phyloP scores from a whole-genome alignment of 1,140 invertebrate species.

The Tyrophagus putrescentiae region DNA sequence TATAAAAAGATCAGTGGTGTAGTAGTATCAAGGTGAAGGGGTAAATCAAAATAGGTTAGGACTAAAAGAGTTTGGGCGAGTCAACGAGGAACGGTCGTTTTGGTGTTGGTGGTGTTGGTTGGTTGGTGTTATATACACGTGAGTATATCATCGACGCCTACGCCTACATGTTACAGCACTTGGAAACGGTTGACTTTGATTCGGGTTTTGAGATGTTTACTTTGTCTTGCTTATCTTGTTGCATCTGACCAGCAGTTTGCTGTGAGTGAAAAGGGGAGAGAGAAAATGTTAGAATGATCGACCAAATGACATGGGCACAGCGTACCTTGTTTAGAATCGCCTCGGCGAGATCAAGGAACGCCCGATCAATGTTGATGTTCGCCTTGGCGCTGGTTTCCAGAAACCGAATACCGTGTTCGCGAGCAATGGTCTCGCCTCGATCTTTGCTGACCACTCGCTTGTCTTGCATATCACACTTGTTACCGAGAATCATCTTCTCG shows the following conservation, averaged over 20 bases:
- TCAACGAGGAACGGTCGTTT: no score
- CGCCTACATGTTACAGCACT: slow-evolving; percentile 24
- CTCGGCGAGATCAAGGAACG: slow-evolving; percentile 90
- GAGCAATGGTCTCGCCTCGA: slow-evolving; percentile 78
- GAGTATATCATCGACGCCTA: slow-evolving; percentile 7
- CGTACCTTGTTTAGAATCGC: slow-evolving; percentile 73
- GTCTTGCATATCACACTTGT: slow-evolving; percentile 98
- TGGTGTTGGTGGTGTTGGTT: no score
- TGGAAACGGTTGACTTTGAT: slow-evolving; percentile 22
- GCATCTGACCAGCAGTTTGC: slow-evolving; percentile 27
- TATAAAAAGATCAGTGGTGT: no score
- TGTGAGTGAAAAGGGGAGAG: neutral
- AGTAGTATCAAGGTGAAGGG: no score
- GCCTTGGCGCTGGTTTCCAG: slow-evolving; percentile 98
- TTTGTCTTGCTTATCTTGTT: slow-evolving; percentile 26
- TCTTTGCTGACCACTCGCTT: slow-evolving; percentile 82
- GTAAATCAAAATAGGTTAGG: no score
- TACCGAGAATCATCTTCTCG: slow-evolving; percentile 98
- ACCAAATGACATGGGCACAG: no score
- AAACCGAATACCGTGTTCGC: slow-evolving; percentile 91
- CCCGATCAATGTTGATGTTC: slow-evolving; percentile 92
- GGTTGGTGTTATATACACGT: slow-evolving; percentile 1
- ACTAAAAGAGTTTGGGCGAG: no score
- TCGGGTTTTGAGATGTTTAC: slow-evolving; percentile 26
- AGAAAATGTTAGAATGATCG: neutral